These are phyloP conservation scores for Agraylea sexmaculata DNA, from an alignment of 1,140 invertebrate genomes.

Conservation along the genomic window DNA sequence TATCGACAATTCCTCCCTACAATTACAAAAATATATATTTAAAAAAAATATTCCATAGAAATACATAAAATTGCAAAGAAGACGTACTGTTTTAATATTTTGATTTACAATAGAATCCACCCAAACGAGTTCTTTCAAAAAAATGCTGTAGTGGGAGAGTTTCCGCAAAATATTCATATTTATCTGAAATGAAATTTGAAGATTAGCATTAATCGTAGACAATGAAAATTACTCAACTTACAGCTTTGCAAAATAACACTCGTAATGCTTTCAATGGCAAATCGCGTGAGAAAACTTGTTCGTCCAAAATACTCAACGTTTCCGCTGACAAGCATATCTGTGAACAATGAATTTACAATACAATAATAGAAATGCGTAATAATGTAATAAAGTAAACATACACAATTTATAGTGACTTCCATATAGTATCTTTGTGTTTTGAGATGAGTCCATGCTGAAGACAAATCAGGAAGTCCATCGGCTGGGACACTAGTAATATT, in stretches of 20 bases:
- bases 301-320: slow-evolving; percentile 12
- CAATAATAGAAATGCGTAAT: not conserved
- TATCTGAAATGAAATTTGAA: slow-evolving; percentile 12
- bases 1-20: too few relatives aligned
- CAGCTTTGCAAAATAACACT: slow-evolving; percentile 20
- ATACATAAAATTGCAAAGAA: not conserved
- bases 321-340: slow-evolving; percentile 16
- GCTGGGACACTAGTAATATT: slow-evolving; percentile 11
- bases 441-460: slow-evolving; percentile 2
- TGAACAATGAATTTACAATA: slow-evolving; percentile 1
- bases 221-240: slow-evolving; percentile 11
- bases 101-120: slow-evolving; percentile 15
- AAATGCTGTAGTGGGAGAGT: slow-evolving; percentile 13
- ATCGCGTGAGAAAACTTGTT: slow-evolving; percentile 9
- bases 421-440: slow-evolving; percentile 7
- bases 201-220: not conserved
- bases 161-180: slow-evolving; percentile 19
- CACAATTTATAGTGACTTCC: slow-evolving; percentile 17
- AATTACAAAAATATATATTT: too few relatives aligned
- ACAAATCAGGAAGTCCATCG: slow-evolving; percentile 12
- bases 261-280: slow-evolving; percentile 15
- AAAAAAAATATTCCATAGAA: not conserved
- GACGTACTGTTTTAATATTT: slow-evolving; percentile 6
- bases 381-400: slow-evolving; percentile 8
- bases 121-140: slow-evolving; percentile 19